Evolutionary conservation across 1,140 invertebrate species (phyloP).

Genomic region (Papilio polytes): DNA sequence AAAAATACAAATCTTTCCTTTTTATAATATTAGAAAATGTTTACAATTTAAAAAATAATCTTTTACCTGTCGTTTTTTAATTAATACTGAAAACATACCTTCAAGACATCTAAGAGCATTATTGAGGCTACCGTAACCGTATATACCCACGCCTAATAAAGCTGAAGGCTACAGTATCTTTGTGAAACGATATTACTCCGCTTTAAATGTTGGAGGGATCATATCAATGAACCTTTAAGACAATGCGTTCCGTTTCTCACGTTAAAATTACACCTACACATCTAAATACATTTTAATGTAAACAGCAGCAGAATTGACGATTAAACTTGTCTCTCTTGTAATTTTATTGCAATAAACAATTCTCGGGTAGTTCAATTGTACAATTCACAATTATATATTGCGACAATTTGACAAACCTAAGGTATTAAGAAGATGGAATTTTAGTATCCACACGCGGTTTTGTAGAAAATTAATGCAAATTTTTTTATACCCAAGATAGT

Average conservation of each 20-base stretch:
- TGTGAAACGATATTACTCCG: conserved; percentile 1
- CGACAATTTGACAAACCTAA: too few relatives aligned
- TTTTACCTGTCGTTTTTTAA: too few relatives aligned
- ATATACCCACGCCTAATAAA: background rate
- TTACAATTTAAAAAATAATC: too few relatives aligned
- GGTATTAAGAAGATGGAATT: too few relatives aligned
- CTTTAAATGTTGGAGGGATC: background rate
- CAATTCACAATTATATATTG: background rate
- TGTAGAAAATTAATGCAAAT: too few relatives aligned
- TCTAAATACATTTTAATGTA: background rate
- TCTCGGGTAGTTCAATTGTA: background rate
- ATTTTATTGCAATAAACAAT: background rate
- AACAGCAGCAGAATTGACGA: background rate
- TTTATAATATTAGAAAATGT: too few relatives aligned
- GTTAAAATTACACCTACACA: background rate
- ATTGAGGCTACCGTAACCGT: background rate
- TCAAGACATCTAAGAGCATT: background rate
- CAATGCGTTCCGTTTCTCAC: background rate
- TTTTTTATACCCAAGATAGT: too few relatives aligned
- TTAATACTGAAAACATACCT: too few relatives aligned
- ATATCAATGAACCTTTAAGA: conserved; percentile 18
- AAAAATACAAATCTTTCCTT: too few relatives aligned
- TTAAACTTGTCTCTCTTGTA: background rate
- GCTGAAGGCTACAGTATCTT: background rate
- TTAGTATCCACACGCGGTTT: too few relatives aligned